These are phyloP conservation scores for Neoniphon sammara DNA, from an alignment of 2,797 vertebrate genomes.

Conservation along the genomic window DNA sequence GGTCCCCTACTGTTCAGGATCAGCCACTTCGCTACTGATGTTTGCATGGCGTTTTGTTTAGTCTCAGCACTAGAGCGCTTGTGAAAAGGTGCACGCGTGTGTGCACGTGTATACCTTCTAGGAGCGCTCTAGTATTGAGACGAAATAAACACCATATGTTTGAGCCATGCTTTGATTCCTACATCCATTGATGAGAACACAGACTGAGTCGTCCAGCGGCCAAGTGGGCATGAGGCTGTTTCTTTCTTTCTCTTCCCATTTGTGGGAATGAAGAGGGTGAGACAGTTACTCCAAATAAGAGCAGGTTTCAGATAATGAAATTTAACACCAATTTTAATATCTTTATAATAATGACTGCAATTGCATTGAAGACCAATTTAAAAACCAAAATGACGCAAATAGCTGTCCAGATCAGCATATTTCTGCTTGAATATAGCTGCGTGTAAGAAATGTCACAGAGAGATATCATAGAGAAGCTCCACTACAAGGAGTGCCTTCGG, in stretches of 20 bases:
- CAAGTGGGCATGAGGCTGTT: constrained; percentile 41
- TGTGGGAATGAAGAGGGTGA: neutral
- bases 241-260: neutral
- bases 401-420: no score
- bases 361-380: neutral
- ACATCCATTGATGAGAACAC: constrained; percentile 55
- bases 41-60: neutral
- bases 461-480: no score
- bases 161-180: constrained; percentile 40
- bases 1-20: constrained; percentile 34
- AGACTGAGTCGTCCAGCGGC: neutral
- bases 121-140: no score
- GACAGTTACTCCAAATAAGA: constrained; percentile 1
- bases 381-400: neutral
- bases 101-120: no score
- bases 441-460: no score
- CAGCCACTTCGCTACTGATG: constrained; percentile 32
- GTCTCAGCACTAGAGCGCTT: no score
- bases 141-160: no score
- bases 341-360: neutral
- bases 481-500: no score
- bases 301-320: neutral
- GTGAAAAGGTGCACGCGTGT: no score
- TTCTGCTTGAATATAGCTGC: no score
- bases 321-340: neutral